These are phyloP conservation scores for Hycleus phaleratus DNA, from an alignment of 1,140 invertebrate species.

Conservation along the genomic window DNA sequence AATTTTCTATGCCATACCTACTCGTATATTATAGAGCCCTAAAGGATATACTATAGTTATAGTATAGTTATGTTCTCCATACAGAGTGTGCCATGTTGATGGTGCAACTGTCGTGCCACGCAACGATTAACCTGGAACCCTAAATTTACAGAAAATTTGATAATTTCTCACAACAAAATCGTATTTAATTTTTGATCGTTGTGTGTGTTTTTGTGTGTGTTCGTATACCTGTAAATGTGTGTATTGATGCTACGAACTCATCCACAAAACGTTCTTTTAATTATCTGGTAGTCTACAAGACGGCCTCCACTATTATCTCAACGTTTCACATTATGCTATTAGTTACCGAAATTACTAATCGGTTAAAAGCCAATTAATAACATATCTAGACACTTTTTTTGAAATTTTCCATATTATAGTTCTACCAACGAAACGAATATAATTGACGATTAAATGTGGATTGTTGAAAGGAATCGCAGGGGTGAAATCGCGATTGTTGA, in stretches of 20 bases:
- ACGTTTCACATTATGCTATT: neutral
- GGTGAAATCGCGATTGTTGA: too few relatives aligned
- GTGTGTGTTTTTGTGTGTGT: too few relatives aligned
- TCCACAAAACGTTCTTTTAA: slow-evolving; percentile 15
- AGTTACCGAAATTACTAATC: too few relatives aligned
- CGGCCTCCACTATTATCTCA: slow-evolving; percentile 10
- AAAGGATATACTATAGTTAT: neutral
- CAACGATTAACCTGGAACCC: slow-evolving; percentile 13
- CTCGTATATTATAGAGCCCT: slow-evolving; percentile 10
- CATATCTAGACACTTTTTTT: too few relatives aligned
- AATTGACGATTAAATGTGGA: too few relatives aligned
- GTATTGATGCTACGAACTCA: slow-evolving; percentile 9
- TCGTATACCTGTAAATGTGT: neutral
- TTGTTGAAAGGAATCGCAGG: too few relatives aligned
- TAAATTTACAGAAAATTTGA: slow-evolving; percentile 16
- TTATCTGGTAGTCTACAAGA: slow-evolving; percentile 10
- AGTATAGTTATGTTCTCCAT: slow-evolving; percentile 4
- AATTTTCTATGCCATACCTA: slow-evolving; percentile 13
- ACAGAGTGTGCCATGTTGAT: slow-evolving; percentile 12
- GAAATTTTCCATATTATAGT: too few relatives aligned
- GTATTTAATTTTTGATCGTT: slow-evolving; percentile 9
- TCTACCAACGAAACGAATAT: too few relatives aligned
- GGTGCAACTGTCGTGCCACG: slow-evolving; percentile 13
- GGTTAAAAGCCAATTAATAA: too few relatives aligned
- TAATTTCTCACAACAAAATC: slow-evolving; percentile 15